Evolutionary conservation across 2,113 vertebrate genomes (phyloP).

Genomic region (Chrysochloris asiatica): DNA sequence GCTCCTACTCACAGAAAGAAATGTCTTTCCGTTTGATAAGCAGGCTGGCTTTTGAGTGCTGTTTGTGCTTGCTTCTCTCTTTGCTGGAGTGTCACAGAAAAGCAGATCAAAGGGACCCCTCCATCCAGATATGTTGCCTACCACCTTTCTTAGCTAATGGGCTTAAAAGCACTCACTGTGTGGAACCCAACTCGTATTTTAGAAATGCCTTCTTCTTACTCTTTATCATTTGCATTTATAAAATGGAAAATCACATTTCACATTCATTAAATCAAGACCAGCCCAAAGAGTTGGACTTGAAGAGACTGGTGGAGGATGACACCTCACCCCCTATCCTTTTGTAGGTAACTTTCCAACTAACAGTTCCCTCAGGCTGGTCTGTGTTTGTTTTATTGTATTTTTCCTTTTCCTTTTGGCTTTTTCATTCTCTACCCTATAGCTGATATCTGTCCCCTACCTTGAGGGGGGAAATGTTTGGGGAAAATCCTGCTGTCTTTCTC

Average conservation of each 20-base stretch:
- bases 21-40: conserved; percentile 70
- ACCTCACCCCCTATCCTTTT: neutral
- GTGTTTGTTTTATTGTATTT: neutral
- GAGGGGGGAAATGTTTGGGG: neutral
- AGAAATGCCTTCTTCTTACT: conserved; percentile 56
- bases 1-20: conserved; percentile 79
- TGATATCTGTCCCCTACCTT: conserved; percentile 33
- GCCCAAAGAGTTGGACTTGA: neutral
- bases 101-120: conserved; percentile 76
- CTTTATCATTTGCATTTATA: neutral
- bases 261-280: conserved; percentile 38
- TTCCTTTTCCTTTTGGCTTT: conserved; percentile 17
- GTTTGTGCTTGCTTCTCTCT: conserved; percentile 50
- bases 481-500: conserved; percentile 56
- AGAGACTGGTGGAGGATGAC: neutral
- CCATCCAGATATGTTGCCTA: neutral
- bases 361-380: neutral
- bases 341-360: neutral
- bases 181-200: conserved; percentile 22
- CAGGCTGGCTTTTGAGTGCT: conserved; percentile 56
- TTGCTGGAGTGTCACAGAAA: conserved; percentile 53
- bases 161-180: conserved; percentile 48
- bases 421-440: neutral
- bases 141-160: conserved; percentile 62
- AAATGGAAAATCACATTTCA: neutral